Percentiles rank a stretch among this genome's conserved stretches.
Evolutionary conservation across 2,797 vertebrate genomes (phyloP).

Genomic region (Pitangus sulphuratus): DNA sequence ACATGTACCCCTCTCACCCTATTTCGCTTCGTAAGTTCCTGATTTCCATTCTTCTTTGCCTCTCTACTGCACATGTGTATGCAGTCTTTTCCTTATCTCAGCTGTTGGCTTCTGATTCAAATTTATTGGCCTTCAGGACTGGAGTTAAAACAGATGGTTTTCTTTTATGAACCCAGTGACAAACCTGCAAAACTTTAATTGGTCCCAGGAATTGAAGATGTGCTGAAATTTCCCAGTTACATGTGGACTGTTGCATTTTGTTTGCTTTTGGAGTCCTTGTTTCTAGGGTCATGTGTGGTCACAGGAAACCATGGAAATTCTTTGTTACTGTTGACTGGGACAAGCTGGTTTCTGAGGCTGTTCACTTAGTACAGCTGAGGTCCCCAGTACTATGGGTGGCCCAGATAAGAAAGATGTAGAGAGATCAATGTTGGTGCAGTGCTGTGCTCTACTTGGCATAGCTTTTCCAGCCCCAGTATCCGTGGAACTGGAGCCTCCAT

Average conservation of each 20-base stretch:
- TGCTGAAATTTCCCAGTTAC: background rate
- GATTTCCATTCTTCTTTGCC: background rate
- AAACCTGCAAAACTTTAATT: background rate
- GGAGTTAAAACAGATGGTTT: background rate
- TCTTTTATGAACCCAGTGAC: background rate
- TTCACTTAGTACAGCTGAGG: background rate
- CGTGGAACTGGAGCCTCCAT: background rate
- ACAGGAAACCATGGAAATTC: background rate
- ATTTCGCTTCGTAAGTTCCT: background rate
- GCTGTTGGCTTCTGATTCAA: background rate
- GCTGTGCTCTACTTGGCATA: background rate
- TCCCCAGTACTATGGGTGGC: background rate
- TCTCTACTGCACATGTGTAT: background rate
- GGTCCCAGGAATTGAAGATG: background rate
- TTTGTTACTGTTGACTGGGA: background rate
- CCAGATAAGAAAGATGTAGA: background rate
- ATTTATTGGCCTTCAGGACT: background rate
- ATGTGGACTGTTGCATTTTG: conserved; percentile 7
- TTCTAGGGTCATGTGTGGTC: background rate
- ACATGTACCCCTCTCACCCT: background rate
- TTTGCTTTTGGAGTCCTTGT: background rate
- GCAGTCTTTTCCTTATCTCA: background rate
- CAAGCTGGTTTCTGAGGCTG: background rate
- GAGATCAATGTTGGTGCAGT: background rate
- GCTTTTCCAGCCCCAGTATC: background rate